A percentile compares a stretch with the other conserved stretches of the same genome.
Evolutionary conservation across 2,888 invertebrate genomes (phyloP).

Genomic region (Cheiracanthium punctorium): DNA sequence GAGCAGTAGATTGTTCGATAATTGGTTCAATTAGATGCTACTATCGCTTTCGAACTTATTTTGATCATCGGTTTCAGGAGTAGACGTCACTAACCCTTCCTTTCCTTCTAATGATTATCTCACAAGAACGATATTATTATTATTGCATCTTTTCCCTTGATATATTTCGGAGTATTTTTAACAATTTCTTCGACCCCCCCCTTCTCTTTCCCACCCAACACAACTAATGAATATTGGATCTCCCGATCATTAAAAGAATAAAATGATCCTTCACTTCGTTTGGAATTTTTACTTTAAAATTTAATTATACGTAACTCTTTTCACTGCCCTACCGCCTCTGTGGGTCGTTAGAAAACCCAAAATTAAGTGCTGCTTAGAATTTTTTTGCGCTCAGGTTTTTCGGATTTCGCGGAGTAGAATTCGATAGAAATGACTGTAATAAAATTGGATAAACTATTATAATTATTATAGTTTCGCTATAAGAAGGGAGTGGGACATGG

Average conservation of each 20-base stretch:
- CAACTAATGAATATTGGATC: constrained; percentile 38
- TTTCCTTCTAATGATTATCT: constrained; percentile 60
- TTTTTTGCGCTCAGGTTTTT: constrained; percentile 31
- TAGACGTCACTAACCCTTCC: constrained; percentile 66
- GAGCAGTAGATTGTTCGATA: constrained; percentile 67
- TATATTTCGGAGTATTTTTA: background rate
- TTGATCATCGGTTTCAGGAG: constrained; percentile 56
- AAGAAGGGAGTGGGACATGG: too few species aligned
- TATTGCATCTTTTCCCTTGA: constrained; percentile 23
- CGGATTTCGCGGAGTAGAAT: background rate
- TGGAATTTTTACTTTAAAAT: constrained; percentile 53
- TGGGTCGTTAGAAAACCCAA: constrained; percentile 4
- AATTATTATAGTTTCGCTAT: too few species aligned
- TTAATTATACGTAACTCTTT: constrained; percentile 45
- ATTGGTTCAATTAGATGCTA: constrained; percentile 70
- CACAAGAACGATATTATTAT: constrained; percentile 61
- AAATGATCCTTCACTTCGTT: constrained; percentile 15
- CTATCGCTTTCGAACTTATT: constrained; percentile 68
- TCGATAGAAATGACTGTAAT: constrained; percentile 28
- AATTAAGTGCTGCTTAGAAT: constrained; percentile 40
- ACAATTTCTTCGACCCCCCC: too few species aligned
- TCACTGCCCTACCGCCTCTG: background rate
- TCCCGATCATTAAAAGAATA: constrained; percentile 43
- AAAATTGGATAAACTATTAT: too few species aligned
- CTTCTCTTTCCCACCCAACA: constrained; percentile 30